These are phyloP conservation scores for Akabosia matsudoensis DNA, from an alignment of 1,140 invertebrate genomes.

Conservation along the genomic window DNA sequence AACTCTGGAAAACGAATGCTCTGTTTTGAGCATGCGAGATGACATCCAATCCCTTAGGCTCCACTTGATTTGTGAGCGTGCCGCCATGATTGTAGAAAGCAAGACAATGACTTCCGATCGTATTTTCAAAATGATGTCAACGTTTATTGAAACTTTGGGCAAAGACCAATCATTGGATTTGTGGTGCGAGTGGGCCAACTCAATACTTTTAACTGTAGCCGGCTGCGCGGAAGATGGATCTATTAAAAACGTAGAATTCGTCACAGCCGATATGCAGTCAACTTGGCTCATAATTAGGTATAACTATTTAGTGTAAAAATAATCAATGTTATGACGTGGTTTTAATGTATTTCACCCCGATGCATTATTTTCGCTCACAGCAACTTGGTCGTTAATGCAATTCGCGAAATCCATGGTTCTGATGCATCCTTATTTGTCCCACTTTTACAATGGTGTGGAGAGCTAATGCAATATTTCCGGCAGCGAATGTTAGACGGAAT, in stretches of 20 bases:
- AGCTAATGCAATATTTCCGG: conserved; percentile 5
- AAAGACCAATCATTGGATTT: background rate
- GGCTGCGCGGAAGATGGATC: background rate
- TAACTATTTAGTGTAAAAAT: background rate
- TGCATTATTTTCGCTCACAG: conserved; percentile 14
- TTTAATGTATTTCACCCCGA: background rate
- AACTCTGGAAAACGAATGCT: conserved; percentile 5
- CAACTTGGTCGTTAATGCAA: conserved; percentile 1
- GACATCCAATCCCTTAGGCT: background rate
- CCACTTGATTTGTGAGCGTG: background rate
- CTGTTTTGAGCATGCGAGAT: background rate
- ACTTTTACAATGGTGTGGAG: conserved; percentile 6
- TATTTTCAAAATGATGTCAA: background rate
- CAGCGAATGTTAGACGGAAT: background rate
- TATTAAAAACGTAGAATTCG: conserved; percentile 1
- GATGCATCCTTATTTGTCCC: conserved; percentile 1
- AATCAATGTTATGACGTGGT: background rate
- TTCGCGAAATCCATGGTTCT: background rate
- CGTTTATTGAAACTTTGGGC: background rate
- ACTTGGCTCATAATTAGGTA: background rate
- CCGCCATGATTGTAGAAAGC: conserved; percentile 1
- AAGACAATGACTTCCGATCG: background rate
- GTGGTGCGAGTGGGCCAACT: conserved; percentile 2
- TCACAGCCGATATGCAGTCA: conserved; percentile 1
- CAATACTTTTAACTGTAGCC: background rate